Evolutionary conservation across 2,797 vertebrate species (phyloP), one percentile per base, ranked within the genome.

Genomic region (Staurois parvus): DNA sequence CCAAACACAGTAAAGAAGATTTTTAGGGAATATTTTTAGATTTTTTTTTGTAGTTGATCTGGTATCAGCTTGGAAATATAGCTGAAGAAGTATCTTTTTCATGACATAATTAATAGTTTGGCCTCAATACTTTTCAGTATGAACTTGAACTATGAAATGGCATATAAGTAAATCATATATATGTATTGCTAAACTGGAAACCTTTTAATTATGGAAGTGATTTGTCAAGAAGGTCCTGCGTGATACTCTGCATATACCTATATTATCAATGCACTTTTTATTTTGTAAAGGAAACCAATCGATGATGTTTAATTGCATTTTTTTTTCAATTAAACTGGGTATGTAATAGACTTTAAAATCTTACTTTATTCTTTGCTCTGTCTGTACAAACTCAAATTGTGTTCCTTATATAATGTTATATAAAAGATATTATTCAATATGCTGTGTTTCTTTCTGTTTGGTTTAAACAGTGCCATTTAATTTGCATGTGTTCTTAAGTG

Each of bases 321-420:
- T 92, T 89, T 79, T 79, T 80, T 76, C 91, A 78, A 90, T 91
- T 90, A 90, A 93, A 93, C 92, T 94, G 94, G 92, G 94, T 94
- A 92, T 89, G 66, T 88, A 91, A 88, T 90, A 91, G 85, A 32
- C 87, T 88, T 69, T 15, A 73, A 81, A 90, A 40, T 88, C 86
- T 91, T 89, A 89, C 87, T 37, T 90, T 84, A 89, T 88, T 77
- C 74, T 79, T 83, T 79, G 68, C 40, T 37, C 72, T 79, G 56
- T 78, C 75, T 83, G 76, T 91, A 90, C 64, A 91, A 74, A 81
- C 83, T 84, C 85, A 84, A 89, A 32, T 76, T 40, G 28, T 88
- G 85, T 89, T 91, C 85, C 88, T 32, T 90, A 90, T 87, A 88
- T 87, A 85, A 70, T 80, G 92, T 59, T 59, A 59, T 91, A 87